Base-by-base conservation (phyloP, 2,797 vertebrate genomes). In the Choloepus didactylus region DNA sequence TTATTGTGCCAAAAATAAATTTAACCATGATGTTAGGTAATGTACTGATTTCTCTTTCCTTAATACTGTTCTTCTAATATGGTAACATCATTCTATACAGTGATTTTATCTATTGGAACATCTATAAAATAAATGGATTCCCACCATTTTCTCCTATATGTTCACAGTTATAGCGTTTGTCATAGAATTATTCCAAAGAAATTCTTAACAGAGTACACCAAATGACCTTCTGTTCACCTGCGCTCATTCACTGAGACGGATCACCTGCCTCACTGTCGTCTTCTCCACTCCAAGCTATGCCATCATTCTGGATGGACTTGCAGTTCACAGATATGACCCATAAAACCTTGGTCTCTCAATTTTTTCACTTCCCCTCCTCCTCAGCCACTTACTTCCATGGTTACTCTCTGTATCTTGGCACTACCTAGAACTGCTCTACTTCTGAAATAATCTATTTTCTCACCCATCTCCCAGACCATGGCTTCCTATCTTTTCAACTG, bases 81-180 rank as follows among this genome's bases (percentile, higher is more conserved):
- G 21, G 54, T 2, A 60, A 29, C 41, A 41, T 4, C 84, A 9
- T 19, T n/a, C 73, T 35, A 6, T 0, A 29, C 35, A 10, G 8
- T 8, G 38, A 23, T 70, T 51, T 29, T 35, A 9, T 44, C 7
- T 29, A 14, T 23, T 35, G 64, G 35, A 56, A 29, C 9, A 11
- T 2, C 19, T 2, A 2, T 0, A 1, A 51, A 18, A 21, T 23
- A 16, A 31, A 38, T 0, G 76, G 46, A 46, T 9, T 5, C 9
- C 3, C 35, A 2, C 23, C 1, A 3, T 35, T 51, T 56, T 29
- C 64, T 85, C 64, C 86, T 14, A 2, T 0, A 19, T 5, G n/a
- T 35, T 49, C 59, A 44, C 21, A 25, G 38, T 12, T 1, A 23
- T 9, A 6, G 41, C 41, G 56, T 5, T 1, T 7, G 54, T 23